Base-by-base conservation (phyloP, 2,113 vertebrate species). In the Periophthalmus modestus region DNA sequence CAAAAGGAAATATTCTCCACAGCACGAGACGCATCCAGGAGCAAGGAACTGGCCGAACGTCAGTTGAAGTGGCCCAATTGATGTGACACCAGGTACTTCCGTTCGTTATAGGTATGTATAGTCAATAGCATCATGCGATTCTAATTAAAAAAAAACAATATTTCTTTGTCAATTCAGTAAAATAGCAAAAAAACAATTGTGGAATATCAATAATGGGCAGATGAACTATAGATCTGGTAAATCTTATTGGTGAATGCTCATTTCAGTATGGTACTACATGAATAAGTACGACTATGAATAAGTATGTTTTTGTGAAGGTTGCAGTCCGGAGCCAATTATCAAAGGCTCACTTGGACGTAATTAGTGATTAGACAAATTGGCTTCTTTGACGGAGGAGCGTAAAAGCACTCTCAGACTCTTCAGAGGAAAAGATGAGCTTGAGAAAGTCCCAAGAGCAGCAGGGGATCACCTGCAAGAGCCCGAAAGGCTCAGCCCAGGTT, bases 1-100 rank as follows among this genome's bases (percentile, higher is more conserved):
- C n/a, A 97, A 95, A 84, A 93, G 92, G 90, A 95, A 94, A 54
- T 98, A 1, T 97, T 98, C 78, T 82, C 80, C 74, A 91, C 94
- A 52, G 94, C 94, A 2, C 95, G 95, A 87, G 94, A 95, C 23
- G 94, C 6, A 95, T 98, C 86, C 93, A 95, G 43, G 96, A 90
- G 82, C 95, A 97, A 83, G 95, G 84, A 94, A 62, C 91, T 97
- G 83, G 92, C 95, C 61, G 92, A 88, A 55, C 89, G 88, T 0
- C 80, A 92, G 77, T 95, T 96, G 93, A 95, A 5, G 94, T 97
- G 85, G 93, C 94, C 66, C 95, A 96, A 84, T 90, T 18, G 79
- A 89, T 0, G 85, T 94, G 5, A 89, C 88, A 24, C 89, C n/a
- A 90, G 90, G 91, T 92, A 75, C n/a, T n/a, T n/a, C n/a, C n/a